A percentile compares a stretch with the other conserved stretches of the same genome.
These are phyloP conservation scores for Pteruthius melanotis DNA, from an alignment of 2,113 vertebrate species.

Conservation along the genomic window DNA sequence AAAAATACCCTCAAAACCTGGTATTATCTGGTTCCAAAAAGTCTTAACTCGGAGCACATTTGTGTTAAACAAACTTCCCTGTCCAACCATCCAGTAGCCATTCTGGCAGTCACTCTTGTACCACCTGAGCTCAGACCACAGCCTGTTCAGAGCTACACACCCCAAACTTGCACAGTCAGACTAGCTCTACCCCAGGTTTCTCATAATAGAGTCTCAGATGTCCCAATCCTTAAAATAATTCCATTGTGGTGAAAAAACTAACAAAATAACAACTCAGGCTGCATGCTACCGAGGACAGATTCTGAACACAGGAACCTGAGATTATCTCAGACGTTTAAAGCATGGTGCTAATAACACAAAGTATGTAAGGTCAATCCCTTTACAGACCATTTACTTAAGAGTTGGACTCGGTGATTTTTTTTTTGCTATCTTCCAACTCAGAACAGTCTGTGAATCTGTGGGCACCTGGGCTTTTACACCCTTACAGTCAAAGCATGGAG, in stretches of 20 bases:
- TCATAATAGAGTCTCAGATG: not conserved
- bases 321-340: not conserved
- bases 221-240: not conserved
- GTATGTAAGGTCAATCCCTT: not conserved
- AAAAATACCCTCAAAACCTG: not conserved
- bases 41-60: not conserved
- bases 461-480: not conserved
- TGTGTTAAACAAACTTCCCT: not conserved
- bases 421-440: not conserved
- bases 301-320: not conserved
- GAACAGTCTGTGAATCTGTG: not conserved
- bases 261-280: not conserved
- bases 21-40: not conserved
- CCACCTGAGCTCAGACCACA: rapidly evolving
- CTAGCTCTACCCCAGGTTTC: not conserved
- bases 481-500: not conserved
- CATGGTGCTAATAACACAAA: not conserved
- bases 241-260: not conserved
- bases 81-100: not conserved
- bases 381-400: not conserved
- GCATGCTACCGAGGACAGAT: not conserved
- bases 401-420: not conserved
- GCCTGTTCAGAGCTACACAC: not conserved
- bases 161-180: not conserved
- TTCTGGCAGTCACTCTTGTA: not conserved